Conservation (phyloP, 2,888 invertebrate species). For the Erebia epiphron region DNA sequence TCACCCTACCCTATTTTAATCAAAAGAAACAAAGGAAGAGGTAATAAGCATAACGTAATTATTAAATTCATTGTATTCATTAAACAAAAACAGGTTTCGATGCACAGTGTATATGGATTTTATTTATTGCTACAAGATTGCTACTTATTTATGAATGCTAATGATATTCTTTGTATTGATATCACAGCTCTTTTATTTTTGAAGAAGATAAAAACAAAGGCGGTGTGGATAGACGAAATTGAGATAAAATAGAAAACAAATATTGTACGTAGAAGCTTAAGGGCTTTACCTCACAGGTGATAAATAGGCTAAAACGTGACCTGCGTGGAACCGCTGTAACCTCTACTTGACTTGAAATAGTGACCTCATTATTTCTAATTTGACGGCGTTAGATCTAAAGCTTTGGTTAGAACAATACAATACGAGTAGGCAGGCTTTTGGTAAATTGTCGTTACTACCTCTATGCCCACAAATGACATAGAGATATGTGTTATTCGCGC, state of each 20-base stretch:
- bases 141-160: not conserved
- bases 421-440: too few relatives aligned
- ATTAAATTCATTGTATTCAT: not conserved
- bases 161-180: not conserved
- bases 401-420: too few relatives aligned
- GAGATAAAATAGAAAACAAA: not conserved
- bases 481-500: too few relatives aligned
- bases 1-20: not conserved
- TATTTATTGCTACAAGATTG: not conserved
- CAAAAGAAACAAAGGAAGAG: not conserved
- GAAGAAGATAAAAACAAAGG: not conserved
- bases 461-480: too few relatives aligned
- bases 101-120: not conserved
- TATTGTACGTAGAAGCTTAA: conserved; percentile 35
- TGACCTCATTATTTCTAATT: conserved; percentile 16
- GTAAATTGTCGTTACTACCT: too few relatives aligned
- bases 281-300: conserved; percentile 56
- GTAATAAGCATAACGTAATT: not conserved
- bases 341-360: not conserved
- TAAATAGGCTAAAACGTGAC: conserved; percentile 61
- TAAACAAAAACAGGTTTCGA: not conserved
- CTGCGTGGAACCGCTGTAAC: conserved; percentile 46
- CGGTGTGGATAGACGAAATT: not conserved
- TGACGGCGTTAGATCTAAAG: not conserved
- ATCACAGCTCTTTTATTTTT: not conserved